Conservation (phyloP, 2,113 vertebrate species). For the Chionomys nivalis region DNA sequence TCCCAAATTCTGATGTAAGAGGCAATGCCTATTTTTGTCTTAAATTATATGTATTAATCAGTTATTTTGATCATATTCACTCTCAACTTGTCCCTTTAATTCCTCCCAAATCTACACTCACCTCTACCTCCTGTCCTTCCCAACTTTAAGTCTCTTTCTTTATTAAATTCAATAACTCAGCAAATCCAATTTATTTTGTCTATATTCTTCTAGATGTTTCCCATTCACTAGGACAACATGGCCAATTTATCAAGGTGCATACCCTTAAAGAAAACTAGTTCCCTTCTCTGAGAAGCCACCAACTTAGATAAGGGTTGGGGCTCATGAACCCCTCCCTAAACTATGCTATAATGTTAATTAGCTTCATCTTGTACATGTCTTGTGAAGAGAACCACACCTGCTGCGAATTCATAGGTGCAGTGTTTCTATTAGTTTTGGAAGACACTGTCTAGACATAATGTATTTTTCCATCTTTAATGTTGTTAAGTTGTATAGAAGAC, state of each 20-base stretch:
- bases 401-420: not conserved
- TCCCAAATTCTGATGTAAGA: conserved; percentile 20
- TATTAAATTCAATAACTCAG: not conserved
- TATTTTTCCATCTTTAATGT: not conserved
- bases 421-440: not conserved
- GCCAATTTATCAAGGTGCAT: not conserved
- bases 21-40: not conserved
- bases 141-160: not conserved
- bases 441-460: not conserved
- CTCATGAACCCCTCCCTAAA: not conserved
- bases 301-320: not conserved
- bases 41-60: not conserved
- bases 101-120: not conserved
- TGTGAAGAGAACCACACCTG: not conserved
- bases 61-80: not conserved
- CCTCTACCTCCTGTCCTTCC: not conserved
- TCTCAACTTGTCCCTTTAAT: not conserved
- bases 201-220: not conserved
- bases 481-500: not conserved
- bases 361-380: not conserved
- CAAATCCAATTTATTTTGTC: not conserved
- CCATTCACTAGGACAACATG: not conserved
- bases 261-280: not conserved
- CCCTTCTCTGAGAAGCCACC: not conserved
- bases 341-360: not conserved